phyloP scores from a whole-genome alignment of 1,140 invertebrate species.

The Condylostylus longicornis region DNA sequence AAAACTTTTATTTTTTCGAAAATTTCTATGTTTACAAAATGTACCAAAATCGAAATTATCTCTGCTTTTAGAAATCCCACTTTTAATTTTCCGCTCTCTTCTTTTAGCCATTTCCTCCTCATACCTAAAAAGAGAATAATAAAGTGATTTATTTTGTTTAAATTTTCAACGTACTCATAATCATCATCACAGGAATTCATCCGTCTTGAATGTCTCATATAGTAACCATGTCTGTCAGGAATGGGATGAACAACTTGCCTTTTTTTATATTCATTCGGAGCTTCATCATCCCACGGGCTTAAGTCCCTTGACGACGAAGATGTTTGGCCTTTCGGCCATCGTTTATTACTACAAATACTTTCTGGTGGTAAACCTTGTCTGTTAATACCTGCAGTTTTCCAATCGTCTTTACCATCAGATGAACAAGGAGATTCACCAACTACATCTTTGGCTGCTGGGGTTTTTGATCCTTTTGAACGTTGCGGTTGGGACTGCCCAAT shows the following conservation, averaged over 20 bases:
- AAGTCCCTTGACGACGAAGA: constrained; percentile 51
- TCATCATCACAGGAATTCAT: constrained; percentile 36
- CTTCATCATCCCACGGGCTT: constrained; percentile 55
- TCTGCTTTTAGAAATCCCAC: constrained; percentile 22
- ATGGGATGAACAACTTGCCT: constrained; percentile 8
- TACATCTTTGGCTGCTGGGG: constrained; percentile 33
- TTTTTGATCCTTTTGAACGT: constrained; percentile 28
- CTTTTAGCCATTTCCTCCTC: constrained; percentile 24
- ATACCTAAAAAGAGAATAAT: constrained; percentile 13
- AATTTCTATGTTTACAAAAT: not conserved
- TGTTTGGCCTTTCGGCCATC: constrained; percentile 37
- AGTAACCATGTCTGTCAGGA: constrained; percentile 24
- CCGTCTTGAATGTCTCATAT: constrained; percentile 24
- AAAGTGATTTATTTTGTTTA: not conserved
- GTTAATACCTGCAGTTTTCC: constrained; percentile 18
- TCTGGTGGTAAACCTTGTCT: too few species aligned
- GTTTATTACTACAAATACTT: constrained; percentile 9
- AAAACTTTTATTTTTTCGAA: too few species aligned
- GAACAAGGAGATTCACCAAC: constrained; percentile 56
- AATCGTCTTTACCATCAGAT: constrained; percentile 52
- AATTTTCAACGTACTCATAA: constrained; percentile 32
- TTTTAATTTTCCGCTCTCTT: constrained; percentile 26
- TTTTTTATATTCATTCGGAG: constrained; percentile 31
- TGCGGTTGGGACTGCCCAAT: constrained; percentile 20
- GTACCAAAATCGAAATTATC: constrained; percentile 28